These are phyloP conservation scores for Dicyrtoma fusca DNA, from an alignment of 2,888 invertebrate species.

Conservation along the genomic window DNA sequence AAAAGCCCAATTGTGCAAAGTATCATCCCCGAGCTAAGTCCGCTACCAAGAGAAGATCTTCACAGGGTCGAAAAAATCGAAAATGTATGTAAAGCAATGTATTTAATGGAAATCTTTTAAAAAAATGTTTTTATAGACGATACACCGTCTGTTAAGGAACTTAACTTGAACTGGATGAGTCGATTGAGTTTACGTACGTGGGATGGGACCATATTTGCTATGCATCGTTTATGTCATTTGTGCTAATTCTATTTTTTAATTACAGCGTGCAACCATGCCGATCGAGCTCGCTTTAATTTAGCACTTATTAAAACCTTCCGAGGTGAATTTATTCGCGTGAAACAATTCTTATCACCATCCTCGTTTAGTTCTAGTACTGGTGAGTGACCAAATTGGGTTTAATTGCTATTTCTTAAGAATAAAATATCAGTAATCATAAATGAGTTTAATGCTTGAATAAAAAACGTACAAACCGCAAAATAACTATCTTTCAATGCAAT, in stretches of 20 bases:
- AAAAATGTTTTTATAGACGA: background rate
- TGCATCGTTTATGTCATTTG: background rate
- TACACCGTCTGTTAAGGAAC: background rate
- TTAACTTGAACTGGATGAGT: background rate
- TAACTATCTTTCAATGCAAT: background rate
- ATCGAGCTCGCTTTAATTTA: constrained; percentile 78
- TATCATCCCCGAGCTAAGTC: constrained; percentile 52
- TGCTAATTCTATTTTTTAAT: constrained; percentile 21
- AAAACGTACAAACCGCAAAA: background rate
- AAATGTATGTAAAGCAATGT: constrained; percentile 46
- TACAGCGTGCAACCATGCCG: constrained; percentile 71
- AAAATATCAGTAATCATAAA: background rate
- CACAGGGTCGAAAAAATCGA: constrained; percentile 51
- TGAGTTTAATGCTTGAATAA: too few relatives aligned
- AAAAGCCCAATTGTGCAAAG: constrained; percentile 70
- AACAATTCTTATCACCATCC: constrained; percentile 38
- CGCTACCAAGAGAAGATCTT: constrained; percentile 53
- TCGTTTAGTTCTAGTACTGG: constrained; percentile 13
- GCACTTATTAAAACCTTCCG: constrained; percentile 84
- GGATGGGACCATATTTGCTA: too few relatives aligned
- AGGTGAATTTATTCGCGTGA: constrained; percentile 65
- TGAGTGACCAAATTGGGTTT: too few relatives aligned
- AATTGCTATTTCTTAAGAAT: too few relatives aligned
- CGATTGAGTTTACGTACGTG: too few relatives aligned
- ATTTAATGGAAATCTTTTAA: background rate